A percentile compares a stretch with the other conserved stretches of the same genome.
Conservation (phyloP, 2,888 invertebrate species). For the Aphodius granarius region DNA sequence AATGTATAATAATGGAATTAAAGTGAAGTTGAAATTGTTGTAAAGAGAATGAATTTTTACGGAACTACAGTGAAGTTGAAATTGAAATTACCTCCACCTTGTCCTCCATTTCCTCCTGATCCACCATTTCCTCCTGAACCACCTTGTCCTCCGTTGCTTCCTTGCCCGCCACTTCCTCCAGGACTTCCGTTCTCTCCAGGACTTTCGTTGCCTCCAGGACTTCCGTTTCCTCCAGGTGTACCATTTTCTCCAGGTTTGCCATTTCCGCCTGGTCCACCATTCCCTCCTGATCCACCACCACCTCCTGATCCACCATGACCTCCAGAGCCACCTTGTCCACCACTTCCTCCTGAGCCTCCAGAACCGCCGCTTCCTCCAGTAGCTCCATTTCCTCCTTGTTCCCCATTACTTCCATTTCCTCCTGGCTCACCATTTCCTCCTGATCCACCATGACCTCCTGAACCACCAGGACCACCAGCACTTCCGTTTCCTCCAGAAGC, state of each 20-base stretch:
- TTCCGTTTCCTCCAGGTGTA: constrained; percentile 22
- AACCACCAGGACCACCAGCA: neutral
- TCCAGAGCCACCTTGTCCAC: neutral
- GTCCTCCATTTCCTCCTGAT: neutral
- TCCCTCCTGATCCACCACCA: constrained; percentile 13
- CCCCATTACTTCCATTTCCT: constrained; percentile 12
- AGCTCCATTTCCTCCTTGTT: neutral
- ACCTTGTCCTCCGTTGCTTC: constrained; percentile 5
- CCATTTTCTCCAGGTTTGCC: constrained; percentile 2
- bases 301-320: neutral
- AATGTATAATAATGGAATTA: no score
- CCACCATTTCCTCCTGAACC: constrained; percentile 23
- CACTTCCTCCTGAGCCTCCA: neutral
- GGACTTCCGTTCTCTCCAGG: constrained; percentile 21
- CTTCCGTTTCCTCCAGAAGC: neutral
- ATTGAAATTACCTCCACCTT: neutral
- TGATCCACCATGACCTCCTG: neutral
- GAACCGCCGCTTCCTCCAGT: neutral
- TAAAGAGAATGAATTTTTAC: no score
- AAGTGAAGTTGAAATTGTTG: no score
- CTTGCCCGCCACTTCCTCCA: constrained; percentile 25
- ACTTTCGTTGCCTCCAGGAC: neutral
- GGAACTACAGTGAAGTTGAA: no score
- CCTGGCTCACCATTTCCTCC: neutral
- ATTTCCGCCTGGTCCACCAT: constrained; percentile 23